phyloP scores from a whole-genome alignment of 1,140 invertebrate species.

The Hormaphis cornu region DNA sequence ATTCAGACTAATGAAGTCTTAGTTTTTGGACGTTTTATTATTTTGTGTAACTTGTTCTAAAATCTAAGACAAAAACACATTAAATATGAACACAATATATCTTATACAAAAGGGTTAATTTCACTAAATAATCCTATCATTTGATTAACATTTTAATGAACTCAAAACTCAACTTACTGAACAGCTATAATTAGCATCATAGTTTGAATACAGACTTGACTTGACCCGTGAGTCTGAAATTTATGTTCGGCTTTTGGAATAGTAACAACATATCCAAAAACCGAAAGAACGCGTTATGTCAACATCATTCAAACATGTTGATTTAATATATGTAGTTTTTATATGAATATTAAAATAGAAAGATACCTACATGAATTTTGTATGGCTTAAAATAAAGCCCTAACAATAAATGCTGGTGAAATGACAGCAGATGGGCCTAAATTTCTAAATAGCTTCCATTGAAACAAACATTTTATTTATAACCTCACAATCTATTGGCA shows the following conservation, averaged over 20 bases:
- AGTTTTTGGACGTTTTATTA: slow-evolving; percentile 15
- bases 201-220: neutral
- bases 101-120: neutral
- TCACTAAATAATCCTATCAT: slow-evolving; percentile 1
- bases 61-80: slow-evolving; percentile 29
- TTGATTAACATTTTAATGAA: slow-evolving; percentile 12
- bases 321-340: neutral
- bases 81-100: neutral
- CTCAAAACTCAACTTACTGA: slow-evolving; percentile 26
- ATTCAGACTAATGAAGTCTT: slow-evolving; percentile 8
- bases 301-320: slow-evolving; percentile 18
- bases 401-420: neutral
- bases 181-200: slow-evolving; percentile 18
- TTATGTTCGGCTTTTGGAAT: slow-evolving; percentile 11
- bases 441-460: slow-evolving; percentile 23
- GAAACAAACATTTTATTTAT: slow-evolving; percentile 19
- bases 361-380: no score
- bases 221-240: slow-evolving; percentile 20
- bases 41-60: slow-evolving; percentile 30
- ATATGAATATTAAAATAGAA: no score
- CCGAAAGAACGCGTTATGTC: neutral
- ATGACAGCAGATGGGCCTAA: slow-evolving; percentile 12
- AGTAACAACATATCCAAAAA: slow-evolving; percentile 16
- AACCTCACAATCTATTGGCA: slow-evolving; percentile 15
- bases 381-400: neutral